phyloP scores from a whole-genome alignment of 2,113 vertebrate species.

The Mola mola region DNA sequence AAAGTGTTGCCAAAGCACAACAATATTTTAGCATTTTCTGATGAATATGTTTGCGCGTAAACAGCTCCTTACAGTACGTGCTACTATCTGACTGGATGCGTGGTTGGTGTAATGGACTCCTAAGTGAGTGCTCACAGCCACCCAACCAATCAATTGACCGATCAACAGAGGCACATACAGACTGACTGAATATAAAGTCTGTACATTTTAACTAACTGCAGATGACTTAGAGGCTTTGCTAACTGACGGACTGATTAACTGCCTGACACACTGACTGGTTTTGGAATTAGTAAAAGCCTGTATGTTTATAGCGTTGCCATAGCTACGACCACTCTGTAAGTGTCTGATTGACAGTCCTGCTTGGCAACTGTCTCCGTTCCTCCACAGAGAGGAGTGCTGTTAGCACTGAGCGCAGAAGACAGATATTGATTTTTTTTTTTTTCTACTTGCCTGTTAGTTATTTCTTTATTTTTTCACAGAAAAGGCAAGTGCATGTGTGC shows the following conservation, averaged over 20 bases:
- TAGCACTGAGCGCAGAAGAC: conserved; percentile 67
- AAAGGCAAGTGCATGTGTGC: conserved; percentile 43
- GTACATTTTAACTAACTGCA: conserved; percentile 1
- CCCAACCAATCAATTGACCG: background rate
- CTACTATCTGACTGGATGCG: too few relatives aligned
- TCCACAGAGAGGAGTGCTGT: conserved; percentile 58
- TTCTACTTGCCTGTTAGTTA: conserved; percentile 72
- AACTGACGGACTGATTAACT: conserved; percentile 47
- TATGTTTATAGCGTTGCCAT: conserved; percentile 57
- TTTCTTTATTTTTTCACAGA: conserved; percentile 72
- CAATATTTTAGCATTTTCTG: too few relatives aligned
- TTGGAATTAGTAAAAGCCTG: conserved; percentile 57
- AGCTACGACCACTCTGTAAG: conserved; percentile 35
- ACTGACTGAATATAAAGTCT: conserved; percentile 8
- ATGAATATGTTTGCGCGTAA: too few relatives aligned
- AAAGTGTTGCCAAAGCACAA: too few relatives aligned
- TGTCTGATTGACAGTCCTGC: conserved; percentile 66
- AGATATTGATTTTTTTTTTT: conserved; percentile 79
- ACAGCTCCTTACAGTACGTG: too few relatives aligned
- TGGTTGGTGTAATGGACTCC: too few relatives aligned
- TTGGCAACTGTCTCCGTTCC: conserved; percentile 59
- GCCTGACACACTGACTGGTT: conserved; percentile 31
- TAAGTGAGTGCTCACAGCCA: background rate
- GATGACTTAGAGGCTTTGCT: conserved; percentile 17
- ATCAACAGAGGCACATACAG: conserved; percentile 4